A percentile compares a stretch with the other conserved stretches of the same genome.
phyloP scores from a whole-genome alignment of 2,888 invertebrate species.

The Caenorhabditis sinica region DNA sequence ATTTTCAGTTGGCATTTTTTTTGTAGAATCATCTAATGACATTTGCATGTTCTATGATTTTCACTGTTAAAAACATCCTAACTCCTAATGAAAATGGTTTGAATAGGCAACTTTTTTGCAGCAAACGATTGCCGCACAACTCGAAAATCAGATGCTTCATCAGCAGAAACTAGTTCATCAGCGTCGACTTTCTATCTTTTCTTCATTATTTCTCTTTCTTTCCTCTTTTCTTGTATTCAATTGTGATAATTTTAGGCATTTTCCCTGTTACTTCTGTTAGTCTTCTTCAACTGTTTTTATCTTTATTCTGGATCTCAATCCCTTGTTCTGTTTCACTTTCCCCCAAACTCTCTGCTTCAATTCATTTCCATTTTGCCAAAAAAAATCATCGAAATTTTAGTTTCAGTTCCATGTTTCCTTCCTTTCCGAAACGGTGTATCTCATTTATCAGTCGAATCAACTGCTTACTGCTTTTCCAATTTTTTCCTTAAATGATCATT shows the following conservation, averaged over 20 bases:
- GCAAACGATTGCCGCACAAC: constrained; percentile 52
- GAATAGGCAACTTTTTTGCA: constrained; percentile 31
- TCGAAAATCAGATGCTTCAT: constrained; percentile 46
- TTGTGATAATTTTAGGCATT: constrained; percentile 54
- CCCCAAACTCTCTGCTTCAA: background rate
- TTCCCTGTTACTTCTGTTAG: constrained; percentile 11
- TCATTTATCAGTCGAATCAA: constrained; percentile 23
- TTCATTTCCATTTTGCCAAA: constrained; percentile 17
- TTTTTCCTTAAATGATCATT: background rate
- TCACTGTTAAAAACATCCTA: no score
- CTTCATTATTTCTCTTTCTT: constrained; percentile 22
- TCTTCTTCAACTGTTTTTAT: constrained; percentile 13
- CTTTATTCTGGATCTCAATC: constrained; percentile 26
- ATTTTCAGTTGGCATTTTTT: no score
- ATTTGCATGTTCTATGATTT: no score
- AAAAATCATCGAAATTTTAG: constrained; percentile 33
- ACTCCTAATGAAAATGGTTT: constrained; percentile 4
- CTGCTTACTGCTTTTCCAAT: constrained; percentile 7
- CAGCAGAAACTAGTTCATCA: constrained; percentile 16
- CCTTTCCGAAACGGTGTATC: constrained; percentile 45
- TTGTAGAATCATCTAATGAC: no score
- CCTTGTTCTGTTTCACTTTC: constrained; percentile 42
- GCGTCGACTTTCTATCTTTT: constrained; percentile 10
- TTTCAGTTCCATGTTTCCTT: constrained; percentile 10
- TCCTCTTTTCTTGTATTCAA: constrained; percentile 49